Evolutionary conservation across 2,888 invertebrate species (phyloP).

Genomic region (Rotaria sp.): DNA sequence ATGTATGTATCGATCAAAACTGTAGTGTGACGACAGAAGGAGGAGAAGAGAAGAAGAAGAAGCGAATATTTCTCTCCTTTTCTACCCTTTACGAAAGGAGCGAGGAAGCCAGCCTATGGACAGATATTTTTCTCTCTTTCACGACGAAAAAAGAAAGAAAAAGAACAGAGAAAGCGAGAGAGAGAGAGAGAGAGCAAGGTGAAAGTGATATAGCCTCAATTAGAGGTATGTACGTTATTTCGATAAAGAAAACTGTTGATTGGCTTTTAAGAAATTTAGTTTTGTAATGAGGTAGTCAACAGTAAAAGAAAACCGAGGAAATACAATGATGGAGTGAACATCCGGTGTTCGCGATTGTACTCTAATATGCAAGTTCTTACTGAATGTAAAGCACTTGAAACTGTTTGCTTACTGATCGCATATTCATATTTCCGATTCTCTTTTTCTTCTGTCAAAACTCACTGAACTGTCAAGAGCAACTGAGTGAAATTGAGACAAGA

Average conservation of each 20-base stretch:
- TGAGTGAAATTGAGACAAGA: neutral
- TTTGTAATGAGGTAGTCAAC: neutral
- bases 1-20: slow-evolving; percentile 22
- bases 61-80: neutral
- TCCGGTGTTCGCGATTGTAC: neutral
- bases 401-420: slow-evolving; percentile 20
- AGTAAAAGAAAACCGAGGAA: neutral
- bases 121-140: slow-evolving; percentile 8
- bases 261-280: neutral
- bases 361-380: neutral
- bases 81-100: neutral
- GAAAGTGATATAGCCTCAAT: slow-evolving; percentile 21
- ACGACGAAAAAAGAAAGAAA: neutral
- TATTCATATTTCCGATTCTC: slow-evolving; percentile 19
- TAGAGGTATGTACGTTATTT: neutral
- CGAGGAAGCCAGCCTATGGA: neutral
- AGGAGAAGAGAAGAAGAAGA: neutral
- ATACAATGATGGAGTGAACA: slow-evolving; percentile 12
- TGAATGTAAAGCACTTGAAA: slow-evolving; percentile 3
- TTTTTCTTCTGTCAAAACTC: neutral
- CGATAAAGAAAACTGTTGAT: neutral
- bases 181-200: neutral
- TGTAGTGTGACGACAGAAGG: neutral
- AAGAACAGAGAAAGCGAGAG: neutral
- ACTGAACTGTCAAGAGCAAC: neutral